Conservation (phyloP, 2,888 invertebrate species). For the Tetramorium bicarinatum region DNA sequence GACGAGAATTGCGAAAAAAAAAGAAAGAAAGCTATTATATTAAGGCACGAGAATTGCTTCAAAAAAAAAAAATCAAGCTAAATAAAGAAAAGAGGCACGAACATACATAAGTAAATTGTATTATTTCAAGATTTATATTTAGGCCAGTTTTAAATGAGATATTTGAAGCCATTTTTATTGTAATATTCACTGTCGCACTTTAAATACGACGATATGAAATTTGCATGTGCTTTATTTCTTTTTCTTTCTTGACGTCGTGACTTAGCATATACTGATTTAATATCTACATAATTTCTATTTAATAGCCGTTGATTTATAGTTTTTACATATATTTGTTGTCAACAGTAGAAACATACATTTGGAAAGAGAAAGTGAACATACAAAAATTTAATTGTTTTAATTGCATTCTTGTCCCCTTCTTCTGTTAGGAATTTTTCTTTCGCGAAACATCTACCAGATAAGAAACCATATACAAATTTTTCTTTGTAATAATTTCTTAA, state of each 20-base stretch:
- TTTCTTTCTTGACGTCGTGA: background rate
- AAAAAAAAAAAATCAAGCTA: background rate
- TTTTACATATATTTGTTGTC: background rate
- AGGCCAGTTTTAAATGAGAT: background rate
- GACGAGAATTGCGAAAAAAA: background rate
- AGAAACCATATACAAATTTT: background rate
- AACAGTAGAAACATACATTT: background rate
- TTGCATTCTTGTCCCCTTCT: background rate
- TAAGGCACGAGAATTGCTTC: background rate
- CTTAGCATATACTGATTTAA: background rate
- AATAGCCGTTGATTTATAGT: background rate
- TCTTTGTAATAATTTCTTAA: conserved; percentile 21
- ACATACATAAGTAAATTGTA: background rate
- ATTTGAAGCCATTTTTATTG: background rate
- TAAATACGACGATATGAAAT: background rate
- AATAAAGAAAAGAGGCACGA: background rate
- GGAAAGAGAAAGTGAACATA: background rate
- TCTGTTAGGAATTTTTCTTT: background rate
- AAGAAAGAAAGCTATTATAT: background rate
- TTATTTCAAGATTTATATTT: conserved; percentile 9
- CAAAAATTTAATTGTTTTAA: background rate
- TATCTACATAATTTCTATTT: background rate
- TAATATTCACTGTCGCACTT: background rate
- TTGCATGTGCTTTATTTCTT: background rate
- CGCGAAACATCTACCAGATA: background rate